phyloP scores from a whole-genome alignment of 1,140 invertebrate genomes.

The Papilio polyxenes region DNA sequence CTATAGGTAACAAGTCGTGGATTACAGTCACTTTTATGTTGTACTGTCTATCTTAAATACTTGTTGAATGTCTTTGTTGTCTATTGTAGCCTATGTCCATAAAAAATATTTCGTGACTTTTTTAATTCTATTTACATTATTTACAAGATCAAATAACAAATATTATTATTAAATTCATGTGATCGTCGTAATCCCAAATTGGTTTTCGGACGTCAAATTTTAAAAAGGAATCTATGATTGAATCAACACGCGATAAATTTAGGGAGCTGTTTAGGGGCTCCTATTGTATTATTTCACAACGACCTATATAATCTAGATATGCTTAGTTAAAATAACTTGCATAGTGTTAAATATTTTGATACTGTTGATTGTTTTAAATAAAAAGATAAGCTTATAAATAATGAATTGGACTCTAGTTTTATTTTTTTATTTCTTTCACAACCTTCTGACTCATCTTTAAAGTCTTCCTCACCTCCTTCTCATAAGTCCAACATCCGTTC shows the following conservation, averaged over 20 bases:
- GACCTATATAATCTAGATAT: conserved; percentile 25
- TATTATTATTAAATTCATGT: conserved; percentile 25
- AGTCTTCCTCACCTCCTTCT: too few relatives aligned
- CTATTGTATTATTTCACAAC: conserved; percentile 44
- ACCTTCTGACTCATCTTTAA: background rate
- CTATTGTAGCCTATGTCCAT: background rate
- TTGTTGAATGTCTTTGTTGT: background rate
- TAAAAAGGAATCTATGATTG: conserved; percentile 68
- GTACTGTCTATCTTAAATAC: background rate
- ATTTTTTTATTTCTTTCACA: background rate
- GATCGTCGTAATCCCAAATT: conserved; percentile 57
- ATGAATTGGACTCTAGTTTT: background rate
- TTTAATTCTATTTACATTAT: background rate
- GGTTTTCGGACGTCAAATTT: conserved; percentile 57
- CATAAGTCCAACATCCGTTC: too few relatives aligned
- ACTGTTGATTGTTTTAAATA: too few relatives aligned
- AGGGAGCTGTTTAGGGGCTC: conserved; percentile 49
- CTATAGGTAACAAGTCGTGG: too few relatives aligned
- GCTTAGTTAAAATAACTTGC: background rate
- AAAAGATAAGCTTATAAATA: too few relatives aligned
- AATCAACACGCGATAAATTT: conserved; percentile 66
- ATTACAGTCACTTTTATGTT: too few relatives aligned
- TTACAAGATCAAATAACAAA: background rate
- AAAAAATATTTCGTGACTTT: background rate
- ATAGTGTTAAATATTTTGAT: background rate